Conservation (phyloP, 2,888 invertebrate genomes). For the Tenthredo mesomela region DNA sequence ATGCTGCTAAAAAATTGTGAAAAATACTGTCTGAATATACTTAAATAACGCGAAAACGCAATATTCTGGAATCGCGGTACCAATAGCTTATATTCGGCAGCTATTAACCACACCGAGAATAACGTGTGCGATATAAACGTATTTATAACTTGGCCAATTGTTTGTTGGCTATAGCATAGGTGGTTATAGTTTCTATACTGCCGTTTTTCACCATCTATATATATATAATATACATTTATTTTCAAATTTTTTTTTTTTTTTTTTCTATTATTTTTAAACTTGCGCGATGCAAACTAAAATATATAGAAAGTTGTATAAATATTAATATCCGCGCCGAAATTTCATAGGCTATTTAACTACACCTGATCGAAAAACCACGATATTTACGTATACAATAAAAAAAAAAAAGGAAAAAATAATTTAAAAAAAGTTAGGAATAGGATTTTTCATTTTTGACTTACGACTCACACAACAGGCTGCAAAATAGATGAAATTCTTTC, state of each 20-base stretch:
- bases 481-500: neutral
- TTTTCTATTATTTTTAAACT: too few species aligned
- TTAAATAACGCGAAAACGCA: neutral
- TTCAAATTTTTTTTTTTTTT: too few species aligned
- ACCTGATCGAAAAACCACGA: too few species aligned
- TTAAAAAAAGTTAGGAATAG: neutral
- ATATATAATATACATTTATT: too few species aligned
- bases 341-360: too few species aligned
- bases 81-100: neutral
- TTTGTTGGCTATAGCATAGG: neutral
- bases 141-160: conserved; percentile 5
- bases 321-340: too few species aligned
- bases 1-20: too few species aligned
- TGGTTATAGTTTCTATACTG: neutral
- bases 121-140: neutral
- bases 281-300: too few species aligned
- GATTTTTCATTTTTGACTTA: neutral
- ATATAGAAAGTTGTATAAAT: too few species aligned
- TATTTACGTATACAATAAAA: too few species aligned
- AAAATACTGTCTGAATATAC: neutral
- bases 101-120: conserved; percentile 14
- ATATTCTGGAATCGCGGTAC: neutral
- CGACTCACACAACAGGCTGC: neutral
- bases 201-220: neutral
- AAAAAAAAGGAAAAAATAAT: too few species aligned